Evolutionary conservation across 2,888 invertebrate species (phyloP).

Genomic region (Vanessa cardui): DNA sequence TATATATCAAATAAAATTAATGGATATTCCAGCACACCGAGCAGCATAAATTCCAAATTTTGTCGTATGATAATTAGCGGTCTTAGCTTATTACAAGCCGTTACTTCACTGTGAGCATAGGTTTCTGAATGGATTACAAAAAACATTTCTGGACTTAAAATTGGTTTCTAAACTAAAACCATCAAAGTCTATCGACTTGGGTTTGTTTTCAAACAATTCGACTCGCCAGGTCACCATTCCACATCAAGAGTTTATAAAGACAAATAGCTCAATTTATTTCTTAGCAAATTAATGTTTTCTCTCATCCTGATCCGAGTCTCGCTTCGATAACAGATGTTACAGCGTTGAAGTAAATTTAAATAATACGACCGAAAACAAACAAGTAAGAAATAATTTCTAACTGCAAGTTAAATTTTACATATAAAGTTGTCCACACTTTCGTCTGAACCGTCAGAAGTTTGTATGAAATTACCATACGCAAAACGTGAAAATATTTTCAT

Average conservation of each 20-base stretch:
- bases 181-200: constrained; percentile 32
- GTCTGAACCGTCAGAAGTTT: constrained; percentile 30
- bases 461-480: constrained; percentile 32
- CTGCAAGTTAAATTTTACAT: constrained; percentile 1
- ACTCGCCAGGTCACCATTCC: constrained; percentile 42
- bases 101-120: too few relatives aligned
- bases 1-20: too few relatives aligned
- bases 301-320: constrained; percentile 41
- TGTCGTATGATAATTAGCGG: too few relatives aligned
- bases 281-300: constrained; percentile 69
- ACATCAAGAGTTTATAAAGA: constrained; percentile 62
- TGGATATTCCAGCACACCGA: too few relatives aligned
- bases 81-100: too few relatives aligned
- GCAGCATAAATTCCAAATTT: too few relatives aligned
- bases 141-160: neutral
- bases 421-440: constrained; percentile 21
- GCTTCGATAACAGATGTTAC: constrained; percentile 22
- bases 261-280: constrained; percentile 73
- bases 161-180: neutral
- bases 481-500: constrained; percentile 35
- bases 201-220: constrained; percentile 39
- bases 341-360: neutral
- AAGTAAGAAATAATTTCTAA: constrained; percentile 3
- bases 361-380: neutral
- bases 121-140: too few relatives aligned